These are phyloP conservation scores for Scalopus aquaticus DNA, from an alignment of 2,113 vertebrate species.

Conservation along the genomic window DNA sequence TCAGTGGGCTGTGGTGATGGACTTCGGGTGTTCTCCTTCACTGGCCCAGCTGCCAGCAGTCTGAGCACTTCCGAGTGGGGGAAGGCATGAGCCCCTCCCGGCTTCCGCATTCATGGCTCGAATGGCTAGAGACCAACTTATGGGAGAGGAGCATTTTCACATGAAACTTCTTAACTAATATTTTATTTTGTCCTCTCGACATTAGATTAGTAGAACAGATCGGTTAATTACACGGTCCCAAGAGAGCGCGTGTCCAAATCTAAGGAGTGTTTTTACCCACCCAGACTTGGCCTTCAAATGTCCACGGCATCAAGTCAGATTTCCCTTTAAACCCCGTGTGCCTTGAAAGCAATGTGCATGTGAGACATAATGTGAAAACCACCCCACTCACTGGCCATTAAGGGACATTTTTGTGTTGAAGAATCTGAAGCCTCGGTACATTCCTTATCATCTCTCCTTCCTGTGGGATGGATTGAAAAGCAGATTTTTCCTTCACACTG, in stretches of 20 bases:
- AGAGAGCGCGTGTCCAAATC: constrained; percentile 56
- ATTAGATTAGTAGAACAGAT: constrained; percentile 75
- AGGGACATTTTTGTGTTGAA: constrained; percentile 31
- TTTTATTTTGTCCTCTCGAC: constrained; percentile 69
- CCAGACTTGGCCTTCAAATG: constrained; percentile 57
- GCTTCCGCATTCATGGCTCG: constrained; percentile 44
- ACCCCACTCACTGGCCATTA: not conserved
- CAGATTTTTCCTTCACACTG: not conserved
- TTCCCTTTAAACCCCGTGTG: constrained; percentile 48
- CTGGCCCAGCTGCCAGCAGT: constrained; percentile 70
- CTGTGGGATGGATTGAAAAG: constrained; percentile 34
- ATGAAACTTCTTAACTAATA: not conserved
- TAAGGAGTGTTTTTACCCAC: not conserved
- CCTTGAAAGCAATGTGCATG: constrained; percentile 59
- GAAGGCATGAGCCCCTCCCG: constrained; percentile 29
- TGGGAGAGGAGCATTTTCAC: not conserved
- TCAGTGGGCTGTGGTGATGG: constrained; percentile 2
- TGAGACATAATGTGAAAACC: not conserved
- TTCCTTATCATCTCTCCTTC: constrained; percentile 48
- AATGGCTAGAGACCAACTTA: not conserved
- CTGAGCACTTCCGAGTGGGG: not conserved
- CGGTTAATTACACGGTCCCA: constrained; percentile 65
- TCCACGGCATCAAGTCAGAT: constrained; percentile 11
- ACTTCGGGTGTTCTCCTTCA: constrained; percentile 66
- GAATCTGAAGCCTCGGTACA: constrained; percentile 3